Percentiles rank a stretch among this genome's conserved stretches.
These are phyloP conservation scores for Eurytoma adleriae DNA, from an alignment of 2,888 invertebrate species.

Conservation along the genomic window DNA sequence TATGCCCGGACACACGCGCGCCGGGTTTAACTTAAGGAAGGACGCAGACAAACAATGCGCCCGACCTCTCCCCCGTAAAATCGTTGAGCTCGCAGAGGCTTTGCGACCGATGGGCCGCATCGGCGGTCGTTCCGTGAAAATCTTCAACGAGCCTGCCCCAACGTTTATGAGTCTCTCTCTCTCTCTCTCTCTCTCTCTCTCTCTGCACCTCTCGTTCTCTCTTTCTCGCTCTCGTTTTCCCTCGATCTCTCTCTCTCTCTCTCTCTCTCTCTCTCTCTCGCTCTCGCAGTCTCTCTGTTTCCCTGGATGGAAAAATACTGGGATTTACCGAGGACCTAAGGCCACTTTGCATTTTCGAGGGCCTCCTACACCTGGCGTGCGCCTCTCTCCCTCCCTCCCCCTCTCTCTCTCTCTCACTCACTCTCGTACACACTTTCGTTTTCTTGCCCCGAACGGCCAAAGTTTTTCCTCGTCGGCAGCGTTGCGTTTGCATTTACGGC, in stretches of 20 bases:
- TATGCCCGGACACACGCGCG: no score
- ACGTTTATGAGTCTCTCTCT: not conserved
- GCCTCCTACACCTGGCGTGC: constrained; percentile 25
- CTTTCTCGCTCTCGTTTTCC: no score
- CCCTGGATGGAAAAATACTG: constrained; percentile 6
- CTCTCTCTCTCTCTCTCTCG: no score
- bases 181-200: not conserved
- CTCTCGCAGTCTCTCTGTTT: no score
- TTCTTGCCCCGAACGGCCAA: not conserved
- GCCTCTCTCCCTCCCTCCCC: no score
- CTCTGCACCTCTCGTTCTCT: not conserved
- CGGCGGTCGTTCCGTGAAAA: constrained; percentile 17
- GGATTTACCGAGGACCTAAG: constrained; percentile 4
- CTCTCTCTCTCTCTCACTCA: not conserved
- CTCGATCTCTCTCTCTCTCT: no score
- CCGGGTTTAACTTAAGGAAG: no score
- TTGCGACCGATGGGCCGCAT: not conserved
- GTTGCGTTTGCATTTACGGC: not conserved
- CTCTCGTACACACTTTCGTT: constrained; percentile 3
- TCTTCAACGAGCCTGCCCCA: not conserved
- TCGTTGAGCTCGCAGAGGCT: no score
- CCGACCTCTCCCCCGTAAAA: no score
- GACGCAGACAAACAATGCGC: no score
- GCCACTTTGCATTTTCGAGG: constrained; percentile 13
- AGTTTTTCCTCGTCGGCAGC: not conserved